A percentile compares a stretch with the other conserved stretches of the same genome.
Conservation (phyloP, 2,797 vertebrate genomes). For the Notamacropus eugenii region DNA sequence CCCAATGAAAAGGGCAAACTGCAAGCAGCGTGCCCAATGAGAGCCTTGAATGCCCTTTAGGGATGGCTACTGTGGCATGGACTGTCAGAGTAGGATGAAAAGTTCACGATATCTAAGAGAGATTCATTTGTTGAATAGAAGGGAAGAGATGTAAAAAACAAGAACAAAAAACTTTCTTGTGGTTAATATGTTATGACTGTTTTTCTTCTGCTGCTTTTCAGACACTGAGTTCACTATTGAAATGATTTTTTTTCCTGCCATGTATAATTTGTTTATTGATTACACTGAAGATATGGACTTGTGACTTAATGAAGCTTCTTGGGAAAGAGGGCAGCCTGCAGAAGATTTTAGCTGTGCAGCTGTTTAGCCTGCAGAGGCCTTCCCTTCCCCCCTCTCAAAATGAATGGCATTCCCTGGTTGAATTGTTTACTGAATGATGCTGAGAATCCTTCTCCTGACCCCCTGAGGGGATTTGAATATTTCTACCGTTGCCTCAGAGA, state of each 20-base stretch:
- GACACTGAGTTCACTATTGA: background rate
- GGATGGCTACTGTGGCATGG: rapidly evolving
- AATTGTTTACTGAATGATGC: background rate
- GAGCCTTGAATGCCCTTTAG: background rate
- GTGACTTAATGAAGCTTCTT: background rate
- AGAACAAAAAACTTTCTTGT: background rate
- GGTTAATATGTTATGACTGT: background rate
- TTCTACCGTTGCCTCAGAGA: background rate
- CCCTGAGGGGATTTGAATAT: background rate
- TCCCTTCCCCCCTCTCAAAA: background rate
- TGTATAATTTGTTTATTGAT: background rate
- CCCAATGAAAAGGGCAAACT: background rate
- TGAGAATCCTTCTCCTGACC: background rate
- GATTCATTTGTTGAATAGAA: background rate
- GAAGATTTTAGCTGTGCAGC: background rate
- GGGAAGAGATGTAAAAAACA: background rate
- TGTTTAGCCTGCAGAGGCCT: background rate
- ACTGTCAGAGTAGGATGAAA: background rate
- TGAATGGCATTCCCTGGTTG: background rate
- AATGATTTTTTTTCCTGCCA: background rate
- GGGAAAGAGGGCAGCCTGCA: background rate
- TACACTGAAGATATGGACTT: background rate
- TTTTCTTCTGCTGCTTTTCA: background rate
- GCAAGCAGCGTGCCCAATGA: background rate
- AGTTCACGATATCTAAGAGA: background rate